Base-by-base conservation (phyloP, 2,797 vertebrate genomes). In the Scarus forsteni region DNA sequence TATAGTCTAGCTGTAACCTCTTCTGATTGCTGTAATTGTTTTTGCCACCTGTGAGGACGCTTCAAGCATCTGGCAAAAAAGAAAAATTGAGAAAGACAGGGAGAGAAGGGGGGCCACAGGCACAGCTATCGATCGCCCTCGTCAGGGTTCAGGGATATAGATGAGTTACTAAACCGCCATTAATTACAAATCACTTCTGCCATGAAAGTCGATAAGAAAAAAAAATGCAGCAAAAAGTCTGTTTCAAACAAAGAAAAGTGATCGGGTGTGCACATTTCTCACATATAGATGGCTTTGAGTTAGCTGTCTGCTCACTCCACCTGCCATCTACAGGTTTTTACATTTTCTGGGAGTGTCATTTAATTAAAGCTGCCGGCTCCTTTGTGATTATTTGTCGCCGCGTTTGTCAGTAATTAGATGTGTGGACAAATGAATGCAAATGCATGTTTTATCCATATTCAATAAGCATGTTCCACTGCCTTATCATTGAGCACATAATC, bases 131-230 rank as follows among this genome's bases (percentile, higher is more conserved):
- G 92, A 95, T 93, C 49, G 73, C 63, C 58, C 82, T 91, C 72
- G 75, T 92, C 92, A 93, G 84, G 88, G 87, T 91, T 88, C 86
- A 89, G 82, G 79, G 80, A 85, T 91, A 93, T 87, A 93, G 85
- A 91, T 89, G 88, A 92, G 87, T 88, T 88, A 89, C 86, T 93
- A 93, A 93, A 90, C 86, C 87, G 81, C 79, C 80, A 90, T 94
- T 94, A 94, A 93, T 94, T 93, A 93, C 91, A 91, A 91, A 92
- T 93, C 85, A 86, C 88, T 92, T 89, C 79, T 92, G 85, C 91
- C 89, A 86, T 91, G 89, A 92, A 92, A 92, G 88, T 93, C 87
- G 86, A 92, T 93, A 85, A 87, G 73, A 87, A 71, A 15, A 60
- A 83, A 60, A 83, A 90, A 88, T 84, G 73, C 66, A 65, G 74